Percentiles rank a stretch among this genome's conserved stretches.
Conservation (phyloP, 2,113 vertebrate genomes). For the Aspiorhynchus laticeps region DNA sequence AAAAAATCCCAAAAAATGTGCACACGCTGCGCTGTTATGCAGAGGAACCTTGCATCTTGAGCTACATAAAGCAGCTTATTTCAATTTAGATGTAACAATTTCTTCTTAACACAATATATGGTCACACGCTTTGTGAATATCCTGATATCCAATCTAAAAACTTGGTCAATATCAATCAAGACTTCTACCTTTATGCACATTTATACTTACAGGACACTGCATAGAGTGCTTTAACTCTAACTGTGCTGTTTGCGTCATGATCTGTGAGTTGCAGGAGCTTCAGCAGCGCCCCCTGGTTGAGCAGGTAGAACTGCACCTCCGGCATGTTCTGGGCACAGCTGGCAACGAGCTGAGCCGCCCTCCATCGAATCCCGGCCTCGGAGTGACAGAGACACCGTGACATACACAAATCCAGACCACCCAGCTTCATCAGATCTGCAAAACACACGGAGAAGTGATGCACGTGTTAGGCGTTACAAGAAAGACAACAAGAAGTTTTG, state of each 20-base stretch:
- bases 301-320: conserved; percentile 82
- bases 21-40: no score
- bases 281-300: conserved; percentile 77
- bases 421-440: conserved; percentile 88
- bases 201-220: conserved; percentile 87
- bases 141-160: background rate
- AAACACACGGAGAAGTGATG: background rate
- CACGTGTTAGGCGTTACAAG: background rate
- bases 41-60: no score
- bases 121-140: background rate
- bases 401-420: conserved; percentile 83
- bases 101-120: no score
- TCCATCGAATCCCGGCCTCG: conserved; percentile 82
- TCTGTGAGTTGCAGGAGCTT: conserved; percentile 84
- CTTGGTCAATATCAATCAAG: background rate
- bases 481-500: background rate
- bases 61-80: background rate
- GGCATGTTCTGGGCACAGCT: conserved; percentile 89
- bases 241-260: conserved; percentile 75
- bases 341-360: conserved; percentile 84
- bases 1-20: no score
- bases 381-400: conserved; percentile 78
- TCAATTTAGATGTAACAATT: background rate
- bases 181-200: background rate
- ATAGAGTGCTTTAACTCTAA: conserved; percentile 88